phyloP scores from a whole-genome alignment of 2,888 invertebrate species.

The Cephus pulcher region DNA sequence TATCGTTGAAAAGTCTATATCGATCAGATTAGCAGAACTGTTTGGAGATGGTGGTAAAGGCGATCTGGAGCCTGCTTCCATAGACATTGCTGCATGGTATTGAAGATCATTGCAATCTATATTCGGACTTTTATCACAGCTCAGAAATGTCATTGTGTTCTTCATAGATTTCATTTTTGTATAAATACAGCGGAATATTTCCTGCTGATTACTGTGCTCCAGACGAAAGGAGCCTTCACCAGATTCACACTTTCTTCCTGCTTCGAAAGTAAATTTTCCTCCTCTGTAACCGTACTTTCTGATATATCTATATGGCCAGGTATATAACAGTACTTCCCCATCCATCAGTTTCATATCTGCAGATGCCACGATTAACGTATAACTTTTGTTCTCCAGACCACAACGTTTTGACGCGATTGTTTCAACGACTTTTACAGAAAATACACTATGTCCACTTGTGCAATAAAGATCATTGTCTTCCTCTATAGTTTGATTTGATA shows the following conservation, averaged over 20 bases:
- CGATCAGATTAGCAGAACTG: slow-evolving; percentile 66
- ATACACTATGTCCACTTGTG: slow-evolving; percentile 85
- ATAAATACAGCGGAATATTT: slow-evolving; percentile 84
- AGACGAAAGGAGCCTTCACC: slow-evolving; percentile 86
- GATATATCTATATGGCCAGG: slow-evolving; percentile 88
- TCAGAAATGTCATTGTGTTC: slow-evolving; percentile 72
- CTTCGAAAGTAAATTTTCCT: slow-evolving; percentile 89
- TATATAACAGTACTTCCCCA: slow-evolving; percentile 75
- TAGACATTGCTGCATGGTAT: slow-evolving; percentile 78
- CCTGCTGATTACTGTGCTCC: slow-evolving; percentile 85
- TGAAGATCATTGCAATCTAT: slow-evolving; percentile 80
- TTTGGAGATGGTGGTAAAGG: slow-evolving; percentile 79
- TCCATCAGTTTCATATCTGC: slow-evolving; percentile 81
- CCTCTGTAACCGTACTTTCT: slow-evolving; percentile 87
- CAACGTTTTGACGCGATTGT: slow-evolving; percentile 85
- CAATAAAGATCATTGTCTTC: slow-evolving; percentile 92
- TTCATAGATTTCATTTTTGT: slow-evolving; percentile 91
- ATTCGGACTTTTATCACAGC: slow-evolving; percentile 72
- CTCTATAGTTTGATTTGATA: slow-evolving; percentile 76
- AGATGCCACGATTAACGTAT: slow-evolving; percentile 80
- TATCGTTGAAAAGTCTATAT: slow-evolving; percentile 65
- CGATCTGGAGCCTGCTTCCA: slow-evolving; percentile 86
- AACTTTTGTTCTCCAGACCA: slow-evolving; percentile 77
- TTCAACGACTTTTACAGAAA: slow-evolving; percentile 80
- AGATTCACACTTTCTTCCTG: slow-evolving; percentile 86